Evolutionary conservation across 2,113 vertebrate genomes (phyloP), one percentile per base, ranked within the genome.

Genomic region (Smithornis capensis): DNA sequence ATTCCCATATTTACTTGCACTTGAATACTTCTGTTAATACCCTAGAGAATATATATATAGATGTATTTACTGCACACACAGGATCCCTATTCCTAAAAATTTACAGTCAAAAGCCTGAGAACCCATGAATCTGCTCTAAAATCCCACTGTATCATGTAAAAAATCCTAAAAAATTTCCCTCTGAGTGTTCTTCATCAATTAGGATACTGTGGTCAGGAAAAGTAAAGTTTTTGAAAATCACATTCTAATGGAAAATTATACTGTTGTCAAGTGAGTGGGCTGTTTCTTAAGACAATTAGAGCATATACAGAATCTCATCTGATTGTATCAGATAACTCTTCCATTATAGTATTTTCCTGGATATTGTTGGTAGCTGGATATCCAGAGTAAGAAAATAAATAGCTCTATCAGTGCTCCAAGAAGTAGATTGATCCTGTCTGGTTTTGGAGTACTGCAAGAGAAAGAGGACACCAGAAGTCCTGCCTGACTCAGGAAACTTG

Each of bases 1-100:
- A 92, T 96, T 94, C 74, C 77, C 69, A 78, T 95, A 94, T 97
- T 95, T 97, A 70, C 86, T 97, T 73, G 76, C 24, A 13, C 65
- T 96, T 86, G 62, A 76, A 78, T 90, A 92, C 56, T 76, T 95
- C 52, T 93, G 52, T n/a, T 90, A 93, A 90, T 87, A 75, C 60
- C 62, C 57, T 84, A 89, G 90, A 84, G 64, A 78, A 92, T 87
- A 63, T 37, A 63, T 53, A 63, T 74, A 70, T n/a, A 92, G 19
- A 82, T 29, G 42, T 9, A 87, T 60, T 82, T 68, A 74, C 25
- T 57, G 25, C 22, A 60, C 31, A 78, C 56, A 81, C 12, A 86
- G 35, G 44, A 74, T 81, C 31, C 4, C 16, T 81, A 14, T 59
- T 88, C 15, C 76, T 75, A 86, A 83, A 87, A 92, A 77, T 42